These are phyloP conservation scores for Thyatira batis DNA, from an alignment of 2,888 invertebrate genomes.

Conservation along the genomic window DNA sequence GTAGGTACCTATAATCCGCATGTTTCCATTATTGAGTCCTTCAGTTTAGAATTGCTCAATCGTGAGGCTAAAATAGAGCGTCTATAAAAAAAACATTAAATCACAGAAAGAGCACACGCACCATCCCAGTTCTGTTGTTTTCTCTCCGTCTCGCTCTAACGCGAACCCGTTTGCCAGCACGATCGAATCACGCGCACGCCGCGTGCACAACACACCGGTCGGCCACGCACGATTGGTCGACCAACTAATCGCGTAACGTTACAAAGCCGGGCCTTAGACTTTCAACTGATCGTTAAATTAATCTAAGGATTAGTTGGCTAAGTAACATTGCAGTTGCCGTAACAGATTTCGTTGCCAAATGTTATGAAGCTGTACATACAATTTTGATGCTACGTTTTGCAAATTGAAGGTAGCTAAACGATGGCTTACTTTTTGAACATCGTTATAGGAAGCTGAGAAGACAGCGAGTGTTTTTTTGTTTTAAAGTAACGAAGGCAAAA, in stretches of 20 bases:
- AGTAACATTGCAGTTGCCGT: slow-evolving; percentile 5
- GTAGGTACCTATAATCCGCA: not conserved
- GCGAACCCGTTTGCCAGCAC: slow-evolving; percentile 26
- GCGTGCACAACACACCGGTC: slow-evolving; percentile 29
- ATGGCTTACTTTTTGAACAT: slow-evolving; percentile 2
- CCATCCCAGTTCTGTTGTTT: slow-evolving; percentile 58
- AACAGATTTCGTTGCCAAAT: not conserved
- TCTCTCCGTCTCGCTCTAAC: slow-evolving; percentile 47
- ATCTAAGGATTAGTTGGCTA: slow-evolving; percentile 17
- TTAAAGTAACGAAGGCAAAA: too few species aligned
- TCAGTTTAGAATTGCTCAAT: not conserved
- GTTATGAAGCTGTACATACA: not conserved
- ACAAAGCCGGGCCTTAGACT: slow-evolving; percentile 3
- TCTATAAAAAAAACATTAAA: slow-evolving; percentile 39
- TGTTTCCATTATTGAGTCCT: not conserved
- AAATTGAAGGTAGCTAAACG: not conserved
- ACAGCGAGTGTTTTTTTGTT: too few species aligned
- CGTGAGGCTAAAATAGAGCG: slow-evolving; percentile 22
- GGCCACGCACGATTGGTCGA: slow-evolving; percentile 30
- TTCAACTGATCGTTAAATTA: slow-evolving; percentile 19
- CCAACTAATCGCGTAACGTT: slow-evolving; percentile 27
- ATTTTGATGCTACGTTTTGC: not conserved
- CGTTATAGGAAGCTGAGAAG: slow-evolving; percentile 1
- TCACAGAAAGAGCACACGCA: slow-evolving; percentile 29
- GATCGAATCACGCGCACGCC: slow-evolving; percentile 40